Evolutionary conservation across 2,888 invertebrate species (phyloP), one percentile per base, ranked within the genome.

Genomic region (Drosophila nigricruria): DNA sequence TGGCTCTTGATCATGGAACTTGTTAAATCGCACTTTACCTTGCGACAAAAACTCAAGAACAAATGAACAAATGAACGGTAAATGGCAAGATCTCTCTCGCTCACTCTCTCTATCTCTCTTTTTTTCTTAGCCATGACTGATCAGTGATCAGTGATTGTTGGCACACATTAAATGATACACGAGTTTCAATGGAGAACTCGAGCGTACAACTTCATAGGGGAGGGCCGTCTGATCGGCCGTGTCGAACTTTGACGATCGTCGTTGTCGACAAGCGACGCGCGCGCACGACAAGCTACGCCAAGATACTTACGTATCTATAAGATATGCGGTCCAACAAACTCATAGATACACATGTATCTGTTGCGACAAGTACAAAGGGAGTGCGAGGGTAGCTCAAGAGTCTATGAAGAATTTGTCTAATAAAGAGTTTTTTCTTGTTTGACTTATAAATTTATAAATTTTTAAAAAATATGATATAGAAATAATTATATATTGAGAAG

Each of bases 241-340:
- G 72, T 85, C 77, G 82, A 87, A 71, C 79, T 82, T 72, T 79
- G 80, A 78, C 63, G 78, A 63, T 38, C 67, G 20, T 66, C 54
- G 50, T 81, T 83, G 87, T 84, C 76, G 85, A 88, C 84, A 81
- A 70, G 58, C 54, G 34, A 14, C 30, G 32, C 60, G 20, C 16
- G 50, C 54, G 67, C 60, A 42, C 58, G 59, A 61, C 71, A 68
- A 63, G 69, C 47, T 65, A 70, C 59, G 68, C 50, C 12, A 47
- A 57, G 67, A 69, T 60, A 62, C 67, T 47, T 49, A 50, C 60
- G 38, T 65, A 63, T 43, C 59, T 49, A 52, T 67, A 49, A 38
- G 65, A 70, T 57, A 70, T 62, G 63, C 56, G 45, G 49, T 34
- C 61, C 50, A 64, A 70, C 53, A 61, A 60, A 61, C 57, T 34